phyloP scores from a whole-genome alignment of 2,113 vertebrate genomes.

The Merops nubicus region DNA sequence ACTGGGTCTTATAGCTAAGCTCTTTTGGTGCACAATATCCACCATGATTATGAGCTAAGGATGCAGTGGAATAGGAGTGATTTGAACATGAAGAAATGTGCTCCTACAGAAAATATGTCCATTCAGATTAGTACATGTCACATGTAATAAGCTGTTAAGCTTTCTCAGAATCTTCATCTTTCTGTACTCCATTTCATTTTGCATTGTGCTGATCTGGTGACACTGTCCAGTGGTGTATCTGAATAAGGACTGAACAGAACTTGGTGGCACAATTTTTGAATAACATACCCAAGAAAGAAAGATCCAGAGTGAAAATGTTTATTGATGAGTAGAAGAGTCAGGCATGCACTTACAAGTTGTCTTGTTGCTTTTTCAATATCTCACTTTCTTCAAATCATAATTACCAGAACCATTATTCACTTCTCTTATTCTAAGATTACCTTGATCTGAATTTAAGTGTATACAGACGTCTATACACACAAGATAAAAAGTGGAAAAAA shows the following conservation, averaged over 20 bases:
- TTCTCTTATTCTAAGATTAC: not conserved
- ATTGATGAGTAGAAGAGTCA: not conserved
- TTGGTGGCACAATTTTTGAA: not conserved
- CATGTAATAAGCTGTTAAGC: not conserved
- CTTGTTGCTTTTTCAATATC: not conserved
- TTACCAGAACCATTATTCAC: not conserved
- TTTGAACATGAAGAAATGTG: not conserved
- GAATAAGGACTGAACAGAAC: not conserved
- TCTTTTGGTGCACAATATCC: not conserved
- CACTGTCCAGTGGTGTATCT: not conserved
- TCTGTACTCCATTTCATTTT: not conserved
- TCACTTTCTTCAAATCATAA: not conserved
- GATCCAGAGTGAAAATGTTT: not conserved
- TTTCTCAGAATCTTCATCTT: not conserved
- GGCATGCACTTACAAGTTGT: accelerated
- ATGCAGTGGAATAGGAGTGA: not conserved
- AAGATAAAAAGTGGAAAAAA: constrained; percentile 9
- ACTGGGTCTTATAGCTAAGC: not conserved
- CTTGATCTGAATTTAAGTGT: not conserved
- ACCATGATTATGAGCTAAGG: not conserved
- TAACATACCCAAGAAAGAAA: not conserved
- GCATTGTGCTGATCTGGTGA: not conserved
- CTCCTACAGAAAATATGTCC: not conserved
- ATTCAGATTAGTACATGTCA: not conserved
- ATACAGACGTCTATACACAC: not conserved